These are phyloP conservation scores for Ianthella basta DNA, from an alignment of 37 sponge, comb jelly and placozoan species.

Conservation along the genomic window DNA sequence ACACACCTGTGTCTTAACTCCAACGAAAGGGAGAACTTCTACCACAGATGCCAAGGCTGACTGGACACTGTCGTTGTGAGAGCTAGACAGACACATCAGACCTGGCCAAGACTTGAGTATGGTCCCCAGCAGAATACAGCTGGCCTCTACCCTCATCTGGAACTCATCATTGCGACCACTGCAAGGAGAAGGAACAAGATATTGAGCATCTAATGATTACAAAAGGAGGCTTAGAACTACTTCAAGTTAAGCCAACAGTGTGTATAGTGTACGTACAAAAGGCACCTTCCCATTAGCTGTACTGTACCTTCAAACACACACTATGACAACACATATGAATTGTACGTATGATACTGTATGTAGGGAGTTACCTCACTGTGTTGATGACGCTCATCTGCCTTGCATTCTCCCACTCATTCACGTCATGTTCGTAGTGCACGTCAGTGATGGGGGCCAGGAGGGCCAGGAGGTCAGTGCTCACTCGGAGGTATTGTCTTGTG, in stretches of 20 bases:
- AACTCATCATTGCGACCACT: constrained; percentile 6
- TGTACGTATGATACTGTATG: background rate
- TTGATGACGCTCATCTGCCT: background rate
- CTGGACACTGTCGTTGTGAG: background rate
- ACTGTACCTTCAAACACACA: too few species aligned
- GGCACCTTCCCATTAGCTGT: too few species aligned
- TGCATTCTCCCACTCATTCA: constrained; percentile 32
- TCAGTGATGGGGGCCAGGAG: constrained; percentile 84
- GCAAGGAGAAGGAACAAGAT: background rate
- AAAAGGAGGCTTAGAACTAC: background rate
- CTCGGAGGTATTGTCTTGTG: constrained; percentile 56
- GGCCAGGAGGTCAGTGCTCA: constrained; percentile 12
- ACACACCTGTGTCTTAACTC: background rate
- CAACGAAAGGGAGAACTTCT: background rate
- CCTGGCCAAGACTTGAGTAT: constrained; percentile 79
- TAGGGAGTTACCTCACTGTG: background rate
- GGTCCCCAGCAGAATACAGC: constrained; percentile 58
- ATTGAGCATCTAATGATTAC: background rate
- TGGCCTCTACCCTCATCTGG: constrained; percentile 44
- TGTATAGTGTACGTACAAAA: too few species aligned
- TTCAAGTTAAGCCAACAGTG: too few species aligned
- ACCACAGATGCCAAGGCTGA: constrained; percentile 7
- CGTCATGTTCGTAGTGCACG: constrained; percentile 53
- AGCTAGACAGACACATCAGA: background rate
- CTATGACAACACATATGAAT: background rate